phyloP scores from a whole-genome alignment of 2,888 invertebrate genomes.

The Anodontia alba region DNA sequence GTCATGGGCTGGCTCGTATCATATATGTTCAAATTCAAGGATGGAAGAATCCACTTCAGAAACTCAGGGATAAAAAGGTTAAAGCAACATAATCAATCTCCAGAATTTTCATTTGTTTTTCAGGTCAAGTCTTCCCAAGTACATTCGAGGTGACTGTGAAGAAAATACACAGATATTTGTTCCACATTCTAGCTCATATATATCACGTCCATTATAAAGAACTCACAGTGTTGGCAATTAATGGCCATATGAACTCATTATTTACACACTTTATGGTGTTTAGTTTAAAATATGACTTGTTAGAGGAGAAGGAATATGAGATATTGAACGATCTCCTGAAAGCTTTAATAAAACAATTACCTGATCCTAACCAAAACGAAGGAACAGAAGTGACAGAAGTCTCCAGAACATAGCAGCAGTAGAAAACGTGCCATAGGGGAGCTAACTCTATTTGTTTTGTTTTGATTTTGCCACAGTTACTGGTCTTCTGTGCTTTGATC shows the following conservation, averaged over 20 bases:
- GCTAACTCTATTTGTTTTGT: neutral
- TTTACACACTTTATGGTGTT: constrained; percentile 97
- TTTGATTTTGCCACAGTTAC: neutral
- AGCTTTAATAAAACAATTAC: constrained; percentile 76
- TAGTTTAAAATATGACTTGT: constrained; percentile 94
- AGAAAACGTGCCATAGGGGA: constrained; percentile 27
- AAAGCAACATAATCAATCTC: too few species aligned
- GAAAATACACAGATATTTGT: constrained; percentile 97
- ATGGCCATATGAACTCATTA: constrained; percentile 98
- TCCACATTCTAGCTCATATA: constrained; percentile 99
- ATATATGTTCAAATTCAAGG: too few species aligned
- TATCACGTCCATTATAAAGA: constrained; percentile 99
- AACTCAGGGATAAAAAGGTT: too few species aligned
- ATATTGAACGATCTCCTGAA: constrained; percentile 92
- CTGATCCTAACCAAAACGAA: constrained; percentile 77
- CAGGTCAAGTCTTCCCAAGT: constrained; percentile 96
- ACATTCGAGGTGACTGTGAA: constrained; percentile 97
- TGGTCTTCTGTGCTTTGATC: neutral
- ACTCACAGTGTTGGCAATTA: constrained; percentile 95
- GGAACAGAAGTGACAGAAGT: constrained; percentile 59
- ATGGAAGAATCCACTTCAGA: too few species aligned
- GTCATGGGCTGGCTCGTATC: too few species aligned
- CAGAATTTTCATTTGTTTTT: constrained; percentile 64
- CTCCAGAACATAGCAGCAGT: constrained; percentile 55
- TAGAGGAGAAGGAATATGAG: constrained; percentile 98